phyloP scores from a whole-genome alignment of 1,140 invertebrate genomes.

The Solen grandis region DNA sequence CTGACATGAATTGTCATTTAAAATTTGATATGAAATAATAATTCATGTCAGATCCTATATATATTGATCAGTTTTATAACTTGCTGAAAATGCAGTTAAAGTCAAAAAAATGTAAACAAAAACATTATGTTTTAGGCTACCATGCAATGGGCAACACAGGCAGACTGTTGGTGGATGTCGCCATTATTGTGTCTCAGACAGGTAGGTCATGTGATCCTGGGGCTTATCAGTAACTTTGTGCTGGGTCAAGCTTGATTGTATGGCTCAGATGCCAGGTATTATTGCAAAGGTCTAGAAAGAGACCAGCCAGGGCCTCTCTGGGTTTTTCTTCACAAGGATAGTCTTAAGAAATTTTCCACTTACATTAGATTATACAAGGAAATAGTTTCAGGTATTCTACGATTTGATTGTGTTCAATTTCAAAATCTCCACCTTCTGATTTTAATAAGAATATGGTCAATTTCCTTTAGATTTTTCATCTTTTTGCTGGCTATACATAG shows the following conservation, averaged over 20 bases:
- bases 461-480: no score
- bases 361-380: neutral
- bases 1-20: no score
- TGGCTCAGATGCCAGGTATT: neutral
- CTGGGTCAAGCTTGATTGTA: neutral
- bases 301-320: neutral
- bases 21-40: no score
- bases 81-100: no score
- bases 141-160: slow-evolving; percentile 79
- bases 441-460: no score
- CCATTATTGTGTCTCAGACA: slow-evolving; percentile 80
- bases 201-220: slow-evolving; percentile 65
- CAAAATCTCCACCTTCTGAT: no score
- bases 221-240: neutral
- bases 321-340: no score
- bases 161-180: slow-evolving; percentile 78
- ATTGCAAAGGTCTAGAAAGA: neutral
- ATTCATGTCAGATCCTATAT: no score
- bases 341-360: no score
- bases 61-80: no score
- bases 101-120: neutral
- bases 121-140: slow-evolving; percentile 69
- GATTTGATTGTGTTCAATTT: no score
- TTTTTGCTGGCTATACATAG: no score
- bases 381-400: neutral